Percentiles rank a stretch among this genome's conserved stretches.
phyloP scores from a whole-genome alignment of 2,113 vertebrate species.

The Colaptes auratus region DNA sequence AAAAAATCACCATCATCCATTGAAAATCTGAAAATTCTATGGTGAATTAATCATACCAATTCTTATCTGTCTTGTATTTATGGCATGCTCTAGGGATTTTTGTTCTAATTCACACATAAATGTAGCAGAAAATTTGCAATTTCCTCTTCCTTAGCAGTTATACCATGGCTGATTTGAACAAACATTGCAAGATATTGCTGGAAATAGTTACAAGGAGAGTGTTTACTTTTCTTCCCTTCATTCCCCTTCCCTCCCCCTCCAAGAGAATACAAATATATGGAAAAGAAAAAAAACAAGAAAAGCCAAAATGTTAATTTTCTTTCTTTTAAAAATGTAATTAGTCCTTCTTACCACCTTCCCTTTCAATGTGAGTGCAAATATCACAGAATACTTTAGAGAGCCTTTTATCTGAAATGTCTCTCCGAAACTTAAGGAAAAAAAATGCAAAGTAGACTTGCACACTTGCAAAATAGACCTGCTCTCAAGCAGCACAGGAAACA shows the following conservation, averaged over 20 bases:
- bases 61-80: neutral
- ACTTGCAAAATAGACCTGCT: neutral
- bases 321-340: neutral
- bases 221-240: neutral
- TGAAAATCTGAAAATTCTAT: neutral
- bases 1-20: neutral
- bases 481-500: neutral
- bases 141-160: neutral
- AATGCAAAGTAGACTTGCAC: neutral
- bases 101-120: neutral
- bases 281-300: neutral
- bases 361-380: neutral
- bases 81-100: neutral
- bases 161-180: neutral
- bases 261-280: neutral
- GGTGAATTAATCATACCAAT: neutral
- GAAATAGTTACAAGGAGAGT: rapidly evolving
- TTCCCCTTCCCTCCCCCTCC: no score
- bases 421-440: neutral
- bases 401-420: neutral
- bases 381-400: neutral
- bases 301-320: neutral
- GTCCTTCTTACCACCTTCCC: neutral
- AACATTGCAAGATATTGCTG: neutral
- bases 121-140: neutral